Evolutionary conservation across 1,140 invertebrate genomes (phyloP), one percentile per base, ranked within the genome.

Genomic region (Eriosoma lanigerum): DNA sequence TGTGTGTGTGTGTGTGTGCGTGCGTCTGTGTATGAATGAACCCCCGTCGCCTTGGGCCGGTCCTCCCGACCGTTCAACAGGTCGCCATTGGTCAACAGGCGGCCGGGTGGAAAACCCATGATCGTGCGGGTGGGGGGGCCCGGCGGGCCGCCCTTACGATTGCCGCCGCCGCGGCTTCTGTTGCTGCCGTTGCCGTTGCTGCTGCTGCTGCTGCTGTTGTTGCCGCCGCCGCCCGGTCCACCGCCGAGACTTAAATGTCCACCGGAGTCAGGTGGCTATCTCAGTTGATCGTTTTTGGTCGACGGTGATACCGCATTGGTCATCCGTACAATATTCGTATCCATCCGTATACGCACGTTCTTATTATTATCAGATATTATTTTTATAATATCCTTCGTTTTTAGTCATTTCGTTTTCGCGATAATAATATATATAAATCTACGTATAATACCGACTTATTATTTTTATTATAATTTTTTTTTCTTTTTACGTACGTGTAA

Each of bases 201-300:
- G 8, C 62, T 64, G 38, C 64, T 48, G 24, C 44, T 48, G 66
- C 10, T 44, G 44, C 29, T 19, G 52, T 10, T 17, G 60, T 5
- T 4, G 46, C 19, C n/a, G 44, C 54, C 75, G 75, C 75, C 75
- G 56, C 75, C 44, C 75, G 75, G 75, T 78, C 75, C 75, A 78
- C 56, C 75, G 54, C 17, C 56, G 21, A 46, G 75, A 78, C 75
- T 78, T 78, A 78, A 78, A 78, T 78, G 75, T 78, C 75, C 75
- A 62, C 75, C 75, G 75, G 75, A 78, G 75, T 78, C 75, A 78
- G 75, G 75, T 78, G 75, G 75, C 75, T 46, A 78, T 78, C 75
- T 78, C 75, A 78, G 75, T 78, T 78, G 75, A 78, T 78, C 75
- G 75, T 78, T 78, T 78, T 78, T 48, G 75, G 75, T 78, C 75